Base-by-base conservation (phyloP, 1,140 invertebrate species). In the Microplitis mediator region DNA sequence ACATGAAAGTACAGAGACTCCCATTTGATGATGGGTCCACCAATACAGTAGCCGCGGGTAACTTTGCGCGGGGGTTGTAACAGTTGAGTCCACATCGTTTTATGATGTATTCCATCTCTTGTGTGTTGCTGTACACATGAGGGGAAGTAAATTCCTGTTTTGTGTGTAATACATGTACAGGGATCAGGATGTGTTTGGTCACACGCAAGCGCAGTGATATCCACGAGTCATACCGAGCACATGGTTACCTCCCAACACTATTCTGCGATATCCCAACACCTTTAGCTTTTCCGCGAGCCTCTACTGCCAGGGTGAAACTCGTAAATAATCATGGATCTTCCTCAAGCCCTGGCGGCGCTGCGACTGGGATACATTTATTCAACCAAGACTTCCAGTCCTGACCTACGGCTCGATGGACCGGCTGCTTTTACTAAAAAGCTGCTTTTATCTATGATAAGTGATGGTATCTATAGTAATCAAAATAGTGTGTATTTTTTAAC, bases 191-290 rank as follows among this genome's bases (percentile, higher is more conserved):
- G 79, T 82, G 8, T 45, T 79, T 73, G 77, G 78, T 72, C 51
- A 69, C 72, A 79, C 85, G 85, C 85, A 85, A 60, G 84, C 85
- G 85, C 84, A 84, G 82, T 86, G 80, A 82, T 71, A 77, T 78
- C 80, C 77, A 79, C 81, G 79, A 84, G 77, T 36, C 73, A 77
- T 77, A 77, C 74, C 76, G 77, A 86, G 84, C 84, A 85, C 85
- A 86, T 86, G 85, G 84, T 84, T 60, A 45, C 56, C 72, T 62
- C 54, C 58, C 56, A 31, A 56, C 64, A 69, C 73, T 79, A 72
- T 79, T 81, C 77, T 75, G 73, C 76, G 75, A 69, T 74, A 75
- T 75, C 77, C 71, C 73, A 75, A 69, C 63, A 45, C 34, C 63
- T 72, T 72, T 60, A 72, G 71, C 63, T 68, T 77, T 75, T 69